Evolutionary conservation across 2,113 vertebrate species (phyloP), one percentile per base, ranked within the genome.

Genomic region (Mola mola): DNA sequence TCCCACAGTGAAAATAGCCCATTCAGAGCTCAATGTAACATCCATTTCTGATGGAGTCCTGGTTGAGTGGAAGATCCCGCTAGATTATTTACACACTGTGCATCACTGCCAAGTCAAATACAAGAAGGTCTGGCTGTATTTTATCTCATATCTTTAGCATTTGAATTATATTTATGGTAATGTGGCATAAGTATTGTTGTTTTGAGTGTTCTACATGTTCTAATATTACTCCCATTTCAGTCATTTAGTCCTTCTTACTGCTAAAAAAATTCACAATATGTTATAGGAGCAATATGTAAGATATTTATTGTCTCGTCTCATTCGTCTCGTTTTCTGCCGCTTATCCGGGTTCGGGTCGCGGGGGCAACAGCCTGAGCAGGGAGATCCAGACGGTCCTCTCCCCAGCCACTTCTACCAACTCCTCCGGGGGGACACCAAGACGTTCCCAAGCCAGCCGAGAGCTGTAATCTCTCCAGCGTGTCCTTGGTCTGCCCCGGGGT

Each of bases 21-120:
- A 4, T 4, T 83, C 83, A 0, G 4, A 6, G 5, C 1, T 85
- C 16, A 1, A 0, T 0, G 24, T 82, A 2, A 38, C 10, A 4
- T 3, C 42, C 4, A 10, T 3, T 33, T 20, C 56, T 10, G 62
- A 58, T 38, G 2, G n/a, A 4, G 22, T 88, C 2, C 3, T 42
- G n/a, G 66, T 86, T 6, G 0, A 12, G 6, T 84, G 80, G 78
- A 7, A 0, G 12, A 25, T 46, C 0, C 4, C 3, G 3, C n/a
- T 31, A 25, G 1, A 4, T 4, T 0, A 2, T 15, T 6, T 13
- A 6, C 2, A 1, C 6, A 1, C 1, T 37, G 12, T 1, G 3
- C n/a, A 29, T 28, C 5, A 1, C 21, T 90, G 87, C 62, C 51
- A 90, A 80, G 66, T 89, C 31, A 81, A 71, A 63, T 83, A 75